phyloP scores from a whole-genome alignment of 2,113 vertebrate genomes.

The Lucifuga dentata region DNA sequence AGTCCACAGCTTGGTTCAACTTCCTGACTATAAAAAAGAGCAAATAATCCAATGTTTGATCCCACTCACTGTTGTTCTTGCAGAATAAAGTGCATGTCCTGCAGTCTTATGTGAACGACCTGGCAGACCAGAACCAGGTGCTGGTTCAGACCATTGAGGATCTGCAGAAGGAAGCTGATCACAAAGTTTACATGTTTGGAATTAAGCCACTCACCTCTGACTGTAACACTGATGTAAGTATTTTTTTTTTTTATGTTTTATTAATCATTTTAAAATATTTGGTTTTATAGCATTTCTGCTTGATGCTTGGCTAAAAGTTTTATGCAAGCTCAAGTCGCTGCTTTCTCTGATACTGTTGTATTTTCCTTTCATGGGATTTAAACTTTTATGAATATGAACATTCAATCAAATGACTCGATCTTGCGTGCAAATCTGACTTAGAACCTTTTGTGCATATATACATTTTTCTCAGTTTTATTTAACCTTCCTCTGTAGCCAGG shows the following conservation, averaged over 20 bases:
- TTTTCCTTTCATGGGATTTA: no score
- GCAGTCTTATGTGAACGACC: constrained; percentile 66
- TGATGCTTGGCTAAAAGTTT: not conserved
- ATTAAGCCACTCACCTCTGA: constrained; percentile 23
- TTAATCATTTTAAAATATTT: not conserved
- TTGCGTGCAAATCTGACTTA: not conserved
- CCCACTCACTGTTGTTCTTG: constrained; percentile 54
- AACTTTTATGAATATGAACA: no score
- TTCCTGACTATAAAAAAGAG: constrained; percentile 27
- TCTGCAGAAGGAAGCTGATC: constrained; percentile 57
- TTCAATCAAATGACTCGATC: not conserved
- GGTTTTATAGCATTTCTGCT: not conserved
- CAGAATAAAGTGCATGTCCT: constrained; percentile 70
- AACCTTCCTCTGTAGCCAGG: not conserved
- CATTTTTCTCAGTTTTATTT: not conserved
- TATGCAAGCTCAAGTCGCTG: not conserved
- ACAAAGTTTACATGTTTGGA: constrained; percentile 29
- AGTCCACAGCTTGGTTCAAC: not conserved
- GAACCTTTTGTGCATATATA: not conserved
- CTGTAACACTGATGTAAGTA: constrained; percentile 45
- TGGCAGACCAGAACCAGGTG: constrained; percentile 74
- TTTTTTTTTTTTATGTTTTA: no score
- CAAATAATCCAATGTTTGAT: constrained; percentile 26
- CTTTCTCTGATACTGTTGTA: not conserved
- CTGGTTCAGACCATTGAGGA: constrained; percentile 71